Percentiles rank a stretch among this genome's conserved stretches.
These are phyloP conservation scores for Urosaurus nigricauda DNA, from an alignment of 2,797 vertebrate genomes.

Conservation along the genomic window DNA sequence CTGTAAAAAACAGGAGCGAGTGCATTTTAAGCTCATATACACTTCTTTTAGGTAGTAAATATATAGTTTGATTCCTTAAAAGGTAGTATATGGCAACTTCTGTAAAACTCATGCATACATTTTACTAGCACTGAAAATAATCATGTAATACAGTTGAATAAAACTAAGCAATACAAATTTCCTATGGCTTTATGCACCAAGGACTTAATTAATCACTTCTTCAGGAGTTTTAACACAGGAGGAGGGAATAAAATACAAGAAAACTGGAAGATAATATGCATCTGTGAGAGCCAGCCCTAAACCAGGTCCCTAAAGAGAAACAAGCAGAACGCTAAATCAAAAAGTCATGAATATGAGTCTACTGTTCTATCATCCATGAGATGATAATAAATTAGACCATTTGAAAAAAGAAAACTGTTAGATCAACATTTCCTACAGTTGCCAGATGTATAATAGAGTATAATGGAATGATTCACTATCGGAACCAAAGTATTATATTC, in stretches of 20 bases:
- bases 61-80: not conserved
- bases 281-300: conserved; percentile 50
- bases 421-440: conserved; percentile 43
- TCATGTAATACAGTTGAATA: conserved; percentile 44
- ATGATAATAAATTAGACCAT: conserved; percentile 19
- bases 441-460: not conserved
- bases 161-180: conserved; percentile 51
- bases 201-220: conserved; percentile 67
- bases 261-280: conserved; percentile 45
- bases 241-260: conserved; percentile 60
- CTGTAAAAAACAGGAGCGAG: not conserved
- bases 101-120: not conserved
- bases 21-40: not conserved
- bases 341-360: conserved; percentile 50
- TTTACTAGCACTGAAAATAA: not conserved
- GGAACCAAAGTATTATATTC: conserved; percentile 1
- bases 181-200: conserved; percentile 39
- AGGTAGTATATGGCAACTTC: not conserved
- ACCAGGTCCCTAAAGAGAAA: conserved; percentile 57
- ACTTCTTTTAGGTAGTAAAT: not conserved
- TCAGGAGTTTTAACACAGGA: conserved; percentile 58
- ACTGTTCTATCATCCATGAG: conserved; percentile 39
- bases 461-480: not conserved
- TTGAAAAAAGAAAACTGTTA: conserved; percentile 26
- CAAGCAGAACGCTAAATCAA: conserved; percentile 60